A percentile compares a stretch with the other conserved stretches of the same genome.
Evolutionary conservation across 2,797 vertebrate species (phyloP).

Genomic region (Dallia pectoralis): DNA sequence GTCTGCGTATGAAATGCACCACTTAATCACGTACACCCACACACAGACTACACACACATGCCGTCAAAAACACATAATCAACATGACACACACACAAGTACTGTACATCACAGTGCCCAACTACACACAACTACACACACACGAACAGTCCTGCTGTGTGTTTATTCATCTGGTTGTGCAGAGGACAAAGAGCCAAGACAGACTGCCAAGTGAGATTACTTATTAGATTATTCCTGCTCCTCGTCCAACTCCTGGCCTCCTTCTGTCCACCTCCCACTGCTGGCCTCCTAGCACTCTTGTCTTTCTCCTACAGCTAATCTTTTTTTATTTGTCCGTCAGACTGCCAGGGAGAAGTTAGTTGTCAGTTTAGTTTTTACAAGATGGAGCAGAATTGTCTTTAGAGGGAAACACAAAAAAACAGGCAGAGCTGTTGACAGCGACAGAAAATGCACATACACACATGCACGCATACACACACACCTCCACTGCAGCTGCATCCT

Average conservation of each 20-base stretch:
- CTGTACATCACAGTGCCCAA: not conserved
- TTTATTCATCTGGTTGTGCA: conserved; percentile 66
- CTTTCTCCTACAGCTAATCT: not conserved
- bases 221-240: conserved; percentile 52
- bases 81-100: not conserved
- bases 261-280: not conserved
- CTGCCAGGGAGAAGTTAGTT: not conserved
- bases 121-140: not conserved
- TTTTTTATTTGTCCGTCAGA: not conserved
- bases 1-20: too few species aligned
- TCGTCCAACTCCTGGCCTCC: conserved; percentile 8
- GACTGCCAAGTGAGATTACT: conserved; percentile 42
- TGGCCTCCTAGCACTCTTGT: too few species aligned
- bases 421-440: not conserved
- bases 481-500: conserved; percentile 69
- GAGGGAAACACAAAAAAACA: not conserved
- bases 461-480: conserved; percentile 1
- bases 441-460: not conserved
- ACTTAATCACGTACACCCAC: too few species aligned
- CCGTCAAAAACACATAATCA: not conserved
- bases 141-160: conserved; percentile 3
- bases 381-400: conserved; percentile 15
- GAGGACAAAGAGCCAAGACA: conserved; percentile 45
- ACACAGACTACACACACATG: not conserved
- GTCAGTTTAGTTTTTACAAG: too few species aligned